Base-by-base conservation (phyloP, 2,888 invertebrate genomes). In the Pollenia labialis region DNA sequence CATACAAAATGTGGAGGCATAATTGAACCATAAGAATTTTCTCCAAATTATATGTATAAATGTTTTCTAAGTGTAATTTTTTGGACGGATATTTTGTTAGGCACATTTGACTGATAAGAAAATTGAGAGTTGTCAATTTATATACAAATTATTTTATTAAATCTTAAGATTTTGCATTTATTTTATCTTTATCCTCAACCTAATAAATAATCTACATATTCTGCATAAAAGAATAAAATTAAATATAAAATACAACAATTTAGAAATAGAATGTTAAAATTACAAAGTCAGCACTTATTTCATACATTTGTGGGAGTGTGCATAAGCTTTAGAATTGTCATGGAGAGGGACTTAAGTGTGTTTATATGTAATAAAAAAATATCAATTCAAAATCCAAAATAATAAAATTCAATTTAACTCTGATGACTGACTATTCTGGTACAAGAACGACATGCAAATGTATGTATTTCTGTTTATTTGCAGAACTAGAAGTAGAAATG, bases 341-440 rank as follows among this genome's bases (percentile, higher is more conserved):
- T 32, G 32, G n/a, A 50, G 50, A 68, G 10, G 42, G 32, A 56
- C 4, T 0, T 4, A 50, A 14, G 40, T n/a, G 4, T 14, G 16
- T 40, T 50, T 40, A 40, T 12, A 32, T 23, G 14, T 48, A 46
- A 23, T 32, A 44, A 9, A 60, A 60, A 69, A 50, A 62, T 62
- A 52, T 62, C 18, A 62, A 71, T 79, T 60, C 50, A 81, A 81
- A 72, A 81, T 81, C 72, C 64, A 81, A 81, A 72, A 56, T 32
- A 6, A 32, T 32, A 32, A 32, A 32, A 32, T 32, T 32, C 32
- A 32, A 32, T 32, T 32, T 32, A 32, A 32, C 6, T 6, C 6
- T 32, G 32, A 6, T 32, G 32, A 32, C 32, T 32, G 32, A 32
- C 32, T 32, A 32, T 32, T 6, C 32, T 32, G 32, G 32, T 32